Conservation (phyloP, 1,140 invertebrate species). For the Trichomalopsis sarcophagae region DNA sequence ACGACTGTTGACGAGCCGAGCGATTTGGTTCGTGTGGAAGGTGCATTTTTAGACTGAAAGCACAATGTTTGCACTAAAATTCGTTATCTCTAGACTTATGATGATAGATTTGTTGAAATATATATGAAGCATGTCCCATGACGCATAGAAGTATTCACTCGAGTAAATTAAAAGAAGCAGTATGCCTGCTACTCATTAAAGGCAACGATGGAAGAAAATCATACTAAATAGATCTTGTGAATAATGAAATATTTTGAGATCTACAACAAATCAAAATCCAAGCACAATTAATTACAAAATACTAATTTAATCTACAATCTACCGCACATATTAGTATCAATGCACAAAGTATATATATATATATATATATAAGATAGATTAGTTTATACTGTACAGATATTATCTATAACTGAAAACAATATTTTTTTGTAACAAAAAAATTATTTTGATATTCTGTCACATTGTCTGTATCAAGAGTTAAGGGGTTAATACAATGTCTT, state of each 20-base stretch:
- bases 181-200: background rate
- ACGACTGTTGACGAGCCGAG: background rate
- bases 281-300: background rate
- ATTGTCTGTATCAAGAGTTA: slow-evolving; percentile 21
- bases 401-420: slow-evolving; percentile 25
- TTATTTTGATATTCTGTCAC: background rate
- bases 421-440: slow-evolving; percentile 43
- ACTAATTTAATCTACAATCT: slow-evolving; percentile 9
- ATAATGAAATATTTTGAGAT: background rate
- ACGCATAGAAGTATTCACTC: background rate
- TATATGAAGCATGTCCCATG: background rate
- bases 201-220: background rate
- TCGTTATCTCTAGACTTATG: background rate
- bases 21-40: background rate
- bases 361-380: slow-evolving; percentile 37
- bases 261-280: background rate
- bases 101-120: background rate
- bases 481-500: slow-evolving; percentile 33
- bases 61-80: background rate
- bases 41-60: slow-evolving; percentile 33
- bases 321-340: slow-evolving; percentile 28
- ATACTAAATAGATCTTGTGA: background rate
- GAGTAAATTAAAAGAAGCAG: background rate
- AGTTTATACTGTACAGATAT: slow-evolving; percentile 41
- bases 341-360: slow-evolving; percentile 34